These are phyloP conservation scores for Diorhabda elongata DNA, from an alignment of 1,140 invertebrate species.

Conservation along the genomic window DNA sequence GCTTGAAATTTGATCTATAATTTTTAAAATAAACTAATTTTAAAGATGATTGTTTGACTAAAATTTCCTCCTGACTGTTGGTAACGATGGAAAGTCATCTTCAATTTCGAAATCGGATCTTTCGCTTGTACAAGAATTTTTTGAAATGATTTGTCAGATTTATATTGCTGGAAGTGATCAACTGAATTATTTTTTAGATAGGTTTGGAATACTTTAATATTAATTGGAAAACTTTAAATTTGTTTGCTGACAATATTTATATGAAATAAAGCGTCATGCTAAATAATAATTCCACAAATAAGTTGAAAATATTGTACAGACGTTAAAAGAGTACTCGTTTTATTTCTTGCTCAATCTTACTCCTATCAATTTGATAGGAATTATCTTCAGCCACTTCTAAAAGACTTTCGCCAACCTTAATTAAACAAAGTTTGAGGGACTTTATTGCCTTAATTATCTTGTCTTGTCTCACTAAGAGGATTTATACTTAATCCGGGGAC, in stretches of 20 bases:
- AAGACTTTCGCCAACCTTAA: slow-evolving; percentile 20
- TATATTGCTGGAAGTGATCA: background rate
- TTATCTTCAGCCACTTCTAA: slow-evolving; percentile 14
- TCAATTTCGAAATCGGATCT: slow-evolving; percentile 10
- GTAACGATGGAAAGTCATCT: slow-evolving; percentile 5
- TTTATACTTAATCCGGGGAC: slow-evolving; percentile 27
- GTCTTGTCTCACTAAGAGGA: slow-evolving; percentile 25
- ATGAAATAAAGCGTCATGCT: no score
- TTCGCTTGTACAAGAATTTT: slow-evolving; percentile 13
- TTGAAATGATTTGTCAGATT: slow-evolving; percentile 7
- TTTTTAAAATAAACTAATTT: background rate
- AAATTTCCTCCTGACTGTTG: background rate
- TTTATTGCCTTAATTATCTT: slow-evolving; percentile 26
- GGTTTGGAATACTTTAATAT: slow-evolving; percentile 17
- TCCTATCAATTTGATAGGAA: slow-evolving; percentile 21
- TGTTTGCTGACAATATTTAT: no score
- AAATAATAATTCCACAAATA: slow-evolving; percentile 19
- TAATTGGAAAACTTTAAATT: slow-evolving; percentile 24
- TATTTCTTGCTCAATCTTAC: slow-evolving; percentile 17
- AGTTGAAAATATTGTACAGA: slow-evolving; percentile 29
- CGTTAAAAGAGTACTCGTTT: slow-evolving; percentile 23
- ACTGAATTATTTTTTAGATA: slow-evolving; percentile 14
- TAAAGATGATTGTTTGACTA: background rate
- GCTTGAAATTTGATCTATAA: slow-evolving; percentile 12
- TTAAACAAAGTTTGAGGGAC: slow-evolving; percentile 16